phyloP scores from a whole-genome alignment of 2,113 vertebrate genomes.

The Entomyzon cyanotis region DNA sequence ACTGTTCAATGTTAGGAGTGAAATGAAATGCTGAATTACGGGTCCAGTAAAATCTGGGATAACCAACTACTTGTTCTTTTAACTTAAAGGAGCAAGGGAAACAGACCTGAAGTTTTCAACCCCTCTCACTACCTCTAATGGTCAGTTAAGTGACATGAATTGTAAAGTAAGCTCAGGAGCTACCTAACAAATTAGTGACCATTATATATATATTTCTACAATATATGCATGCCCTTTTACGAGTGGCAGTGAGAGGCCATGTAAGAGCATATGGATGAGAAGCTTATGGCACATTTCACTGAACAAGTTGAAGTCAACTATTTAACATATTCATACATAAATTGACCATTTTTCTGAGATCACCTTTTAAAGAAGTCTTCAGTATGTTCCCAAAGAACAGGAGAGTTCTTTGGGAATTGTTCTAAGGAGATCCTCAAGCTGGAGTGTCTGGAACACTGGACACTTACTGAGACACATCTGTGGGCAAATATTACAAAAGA shows the following conservation, averaged over 20 bases:
- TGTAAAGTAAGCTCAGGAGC: background rate
- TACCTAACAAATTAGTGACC: background rate
- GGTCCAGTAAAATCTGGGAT: background rate
- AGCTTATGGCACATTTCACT: background rate
- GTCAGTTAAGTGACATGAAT: background rate
- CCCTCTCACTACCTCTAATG: background rate
- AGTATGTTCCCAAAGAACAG: background rate
- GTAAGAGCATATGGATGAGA: background rate
- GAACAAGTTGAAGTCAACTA: background rate
- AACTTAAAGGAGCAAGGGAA: background rate
- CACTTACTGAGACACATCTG: background rate
- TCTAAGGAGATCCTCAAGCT: background rate
- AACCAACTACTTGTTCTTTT: background rate
- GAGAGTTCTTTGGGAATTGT: background rate
- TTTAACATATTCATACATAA: background rate
- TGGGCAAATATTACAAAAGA: background rate
- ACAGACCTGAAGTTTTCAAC: background rate
- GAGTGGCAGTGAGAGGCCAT: fast-evolving
- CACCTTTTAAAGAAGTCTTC: background rate
- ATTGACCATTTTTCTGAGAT: background rate
- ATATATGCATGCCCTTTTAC: background rate
- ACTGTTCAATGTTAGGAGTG: background rate
- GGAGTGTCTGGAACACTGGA: background rate
- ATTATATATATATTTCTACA: background rate
- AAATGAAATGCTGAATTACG: background rate